phyloP scores from a whole-genome alignment of 2,113 vertebrate species.

The Menura novaehollandiae region DNA sequence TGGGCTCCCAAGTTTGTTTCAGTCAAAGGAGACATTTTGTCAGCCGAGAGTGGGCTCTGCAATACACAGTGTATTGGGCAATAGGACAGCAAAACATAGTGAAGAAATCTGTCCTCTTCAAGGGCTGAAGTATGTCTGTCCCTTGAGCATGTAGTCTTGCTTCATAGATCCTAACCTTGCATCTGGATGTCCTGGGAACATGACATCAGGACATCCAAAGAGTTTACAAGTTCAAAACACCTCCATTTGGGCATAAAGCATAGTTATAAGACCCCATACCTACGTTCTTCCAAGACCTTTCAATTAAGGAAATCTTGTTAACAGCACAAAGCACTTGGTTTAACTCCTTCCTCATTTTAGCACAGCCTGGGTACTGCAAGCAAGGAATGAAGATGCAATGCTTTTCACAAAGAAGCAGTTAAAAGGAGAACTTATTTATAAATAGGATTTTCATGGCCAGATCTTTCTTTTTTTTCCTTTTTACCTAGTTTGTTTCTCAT shows the following conservation, averaged over 20 bases:
- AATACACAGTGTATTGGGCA: background rate
- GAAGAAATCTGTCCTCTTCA: background rate
- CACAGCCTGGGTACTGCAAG: background rate
- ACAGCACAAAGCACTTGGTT: background rate
- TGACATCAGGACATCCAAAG: background rate
- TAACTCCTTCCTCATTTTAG: background rate
- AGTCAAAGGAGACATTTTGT: background rate
- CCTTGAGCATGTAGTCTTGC: background rate
- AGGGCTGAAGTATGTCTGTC: background rate
- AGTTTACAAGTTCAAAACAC: background rate
- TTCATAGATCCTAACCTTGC: background rate
- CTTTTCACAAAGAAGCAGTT: background rate
- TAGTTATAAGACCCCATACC: background rate
- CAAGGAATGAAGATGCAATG: background rate
- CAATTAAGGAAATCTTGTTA: background rate
- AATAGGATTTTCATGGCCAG: background rate
- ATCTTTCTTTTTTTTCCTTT: background rate
- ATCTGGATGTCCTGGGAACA: background rate
- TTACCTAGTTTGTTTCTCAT: background rate
- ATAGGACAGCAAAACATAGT: background rate
- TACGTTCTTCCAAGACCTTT: background rate
- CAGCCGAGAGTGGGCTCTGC: background rate
- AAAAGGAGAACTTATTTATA: background rate
- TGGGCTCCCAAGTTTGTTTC: background rate
- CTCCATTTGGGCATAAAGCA: background rate